Percentiles rank a stretch among this genome's conserved stretches.
Evolutionary conservation across 2,113 vertebrate genomes (phyloP).

Genomic region (Callipepla californica): DNA sequence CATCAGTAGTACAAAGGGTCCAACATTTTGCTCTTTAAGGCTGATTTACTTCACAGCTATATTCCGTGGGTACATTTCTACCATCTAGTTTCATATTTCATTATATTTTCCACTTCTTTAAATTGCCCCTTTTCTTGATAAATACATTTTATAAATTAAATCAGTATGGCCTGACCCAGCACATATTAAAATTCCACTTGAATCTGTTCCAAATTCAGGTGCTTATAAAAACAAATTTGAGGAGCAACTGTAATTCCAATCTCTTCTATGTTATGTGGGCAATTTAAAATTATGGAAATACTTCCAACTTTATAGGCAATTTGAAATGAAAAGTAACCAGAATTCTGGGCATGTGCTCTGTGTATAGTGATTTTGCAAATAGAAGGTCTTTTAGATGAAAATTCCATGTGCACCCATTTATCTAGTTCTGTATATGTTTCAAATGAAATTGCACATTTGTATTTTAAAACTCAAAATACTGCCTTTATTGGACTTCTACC

Average conservation of each 20-base stretch:
- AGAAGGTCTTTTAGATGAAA: constrained; percentile 60
- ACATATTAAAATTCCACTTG: constrained; percentile 49
- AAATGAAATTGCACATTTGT: constrained; percentile 68
- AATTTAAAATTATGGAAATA: constrained; percentile 73
- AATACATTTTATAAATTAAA: constrained; percentile 60
- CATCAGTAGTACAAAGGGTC: neutral
- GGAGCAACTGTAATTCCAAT: constrained; percentile 56
- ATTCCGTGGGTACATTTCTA: neutral
- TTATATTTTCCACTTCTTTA: constrained; percentile 25
- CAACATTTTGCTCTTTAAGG: neutral
- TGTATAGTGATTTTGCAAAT: constrained; percentile 62
- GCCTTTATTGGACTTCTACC: constrained; percentile 48
- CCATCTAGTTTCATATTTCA: neutral
- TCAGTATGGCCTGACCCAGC: constrained; percentile 33
- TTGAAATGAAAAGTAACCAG: constrained; percentile 71
- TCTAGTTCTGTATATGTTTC: constrained; percentile 39
- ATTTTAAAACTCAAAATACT: constrained; percentile 61
- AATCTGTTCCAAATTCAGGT: constrained; percentile 69
- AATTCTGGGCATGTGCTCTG: constrained; percentile 19
- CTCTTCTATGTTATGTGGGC: constrained; percentile 52
- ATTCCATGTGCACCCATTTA: constrained; percentile 72
- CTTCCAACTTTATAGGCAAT: constrained; percentile 73
- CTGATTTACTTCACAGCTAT: neutral
- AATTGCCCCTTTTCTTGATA: constrained; percentile 26
- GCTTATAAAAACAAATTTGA: constrained; percentile 76